These are phyloP conservation scores for Taurulus bubalis DNA, from an alignment of 2,113 vertebrate genomes.

Conservation along the genomic window DNA sequence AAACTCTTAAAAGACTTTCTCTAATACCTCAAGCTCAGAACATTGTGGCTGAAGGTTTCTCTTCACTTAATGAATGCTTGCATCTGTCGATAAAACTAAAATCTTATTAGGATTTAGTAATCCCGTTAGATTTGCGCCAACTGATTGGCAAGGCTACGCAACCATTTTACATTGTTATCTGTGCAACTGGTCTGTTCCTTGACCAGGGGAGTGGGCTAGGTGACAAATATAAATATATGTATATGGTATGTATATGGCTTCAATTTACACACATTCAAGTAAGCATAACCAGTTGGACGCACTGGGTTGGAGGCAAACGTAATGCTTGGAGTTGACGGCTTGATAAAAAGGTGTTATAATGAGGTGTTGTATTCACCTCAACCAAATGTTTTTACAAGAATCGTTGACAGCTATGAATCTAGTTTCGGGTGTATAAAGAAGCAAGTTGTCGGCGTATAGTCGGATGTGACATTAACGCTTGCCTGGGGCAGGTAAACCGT, in stretches of 20 bases:
- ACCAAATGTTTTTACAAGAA: no score
- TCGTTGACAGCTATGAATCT: no score
- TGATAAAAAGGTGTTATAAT: neutral
- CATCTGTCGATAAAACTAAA: slow-evolving; percentile 68
- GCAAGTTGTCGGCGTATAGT: no score
- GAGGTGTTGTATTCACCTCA: no score
- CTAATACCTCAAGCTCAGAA: slow-evolving; percentile 59
- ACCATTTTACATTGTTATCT: slow-evolving; percentile 19
- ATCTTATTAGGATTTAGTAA: slow-evolving; percentile 63
- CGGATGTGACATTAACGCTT: no score
- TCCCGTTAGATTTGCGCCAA: slow-evolving; percentile 59
- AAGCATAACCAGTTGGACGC: neutral
- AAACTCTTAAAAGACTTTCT: slow-evolving; percentile 63
- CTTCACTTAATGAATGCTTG: slow-evolving; percentile 61
- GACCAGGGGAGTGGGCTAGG: slow-evolving; percentile 7
- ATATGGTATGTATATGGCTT: neutral
- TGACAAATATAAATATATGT: neutral
- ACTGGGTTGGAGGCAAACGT: neutral
- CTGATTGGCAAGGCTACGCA: slow-evolving; percentile 13
- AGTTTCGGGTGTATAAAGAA: no score
- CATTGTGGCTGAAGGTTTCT: slow-evolving; percentile 50
- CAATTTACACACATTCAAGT: neutral
- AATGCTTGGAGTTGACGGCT: neutral
- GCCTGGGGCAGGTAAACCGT: no score
- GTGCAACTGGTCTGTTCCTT: neutral